Evolutionary conservation across 2,797 vertebrate species (phyloP).

Genomic region (Erpetoichthys calabaricus): DNA sequence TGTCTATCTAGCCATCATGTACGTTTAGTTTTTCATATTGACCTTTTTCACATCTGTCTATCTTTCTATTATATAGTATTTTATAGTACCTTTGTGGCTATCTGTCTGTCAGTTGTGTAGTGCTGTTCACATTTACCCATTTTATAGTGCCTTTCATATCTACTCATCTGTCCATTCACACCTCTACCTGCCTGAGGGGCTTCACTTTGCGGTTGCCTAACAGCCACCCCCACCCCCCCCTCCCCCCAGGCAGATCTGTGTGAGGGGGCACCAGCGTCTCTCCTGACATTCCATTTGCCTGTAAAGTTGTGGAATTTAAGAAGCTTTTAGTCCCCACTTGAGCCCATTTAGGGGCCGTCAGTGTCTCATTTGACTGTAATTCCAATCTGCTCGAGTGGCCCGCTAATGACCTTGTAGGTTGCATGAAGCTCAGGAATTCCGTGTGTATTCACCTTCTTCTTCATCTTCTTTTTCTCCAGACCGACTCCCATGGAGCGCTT

Average conservation of each 20-base stretch:
- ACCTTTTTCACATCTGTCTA: no score
- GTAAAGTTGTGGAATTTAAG: conserved; percentile 73
- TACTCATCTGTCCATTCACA: no score
- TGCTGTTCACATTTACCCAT: no score
- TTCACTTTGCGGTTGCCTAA: conserved; percentile 28
- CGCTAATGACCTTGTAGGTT: conserved; percentile 69
- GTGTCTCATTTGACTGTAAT: conserved; percentile 68
- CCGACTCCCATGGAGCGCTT: conserved; percentile 21
- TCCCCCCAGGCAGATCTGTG: no score
- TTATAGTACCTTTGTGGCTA: no score
- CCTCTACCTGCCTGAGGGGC: conserved; percentile 19
- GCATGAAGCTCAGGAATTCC: conserved; percentile 52
- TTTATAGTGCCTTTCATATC: no score
- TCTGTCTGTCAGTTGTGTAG: no score
- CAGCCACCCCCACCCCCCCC: no score
- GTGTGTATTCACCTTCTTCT: conserved; percentile 46
- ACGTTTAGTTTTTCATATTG: no score
- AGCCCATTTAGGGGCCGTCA: conserved; percentile 66
- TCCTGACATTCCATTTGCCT: conserved; percentile 40
- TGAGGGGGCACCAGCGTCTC: background rate
- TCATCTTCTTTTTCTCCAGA: conserved; percentile 33
- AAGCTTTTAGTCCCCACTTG: conserved; percentile 74
- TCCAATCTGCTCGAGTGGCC: conserved; percentile 63
- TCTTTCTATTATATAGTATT: no score
- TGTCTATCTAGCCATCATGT: no score